A percentile compares a stretch with the other conserved stretches of the same genome.
These are phyloP conservation scores for Neoaliturus tenellus DNA, from an alignment of 2,888 invertebrate genomes.

Conservation along the genomic window DNA sequence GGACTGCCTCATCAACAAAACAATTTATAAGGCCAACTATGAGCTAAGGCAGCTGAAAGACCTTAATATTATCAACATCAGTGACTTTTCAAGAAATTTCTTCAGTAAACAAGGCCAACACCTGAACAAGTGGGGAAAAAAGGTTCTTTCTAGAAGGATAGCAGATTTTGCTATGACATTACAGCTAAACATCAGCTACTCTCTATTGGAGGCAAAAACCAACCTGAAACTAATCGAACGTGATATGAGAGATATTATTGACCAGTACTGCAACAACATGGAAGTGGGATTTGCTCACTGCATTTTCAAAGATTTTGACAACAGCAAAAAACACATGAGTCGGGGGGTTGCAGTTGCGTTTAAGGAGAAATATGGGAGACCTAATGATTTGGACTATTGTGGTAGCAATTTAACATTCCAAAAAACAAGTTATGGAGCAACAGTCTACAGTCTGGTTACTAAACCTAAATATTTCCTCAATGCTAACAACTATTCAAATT, in stretches of 20 bases:
- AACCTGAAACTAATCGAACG: neutral
- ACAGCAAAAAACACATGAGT: neutral
- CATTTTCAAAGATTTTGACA: neutral
- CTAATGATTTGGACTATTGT: neutral
- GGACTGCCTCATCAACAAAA: neutral
- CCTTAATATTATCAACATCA: neutral
- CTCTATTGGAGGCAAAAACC: neutral
- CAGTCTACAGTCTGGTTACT: conserved; percentile 6
- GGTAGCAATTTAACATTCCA: neutral
- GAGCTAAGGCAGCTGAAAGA: neutral
- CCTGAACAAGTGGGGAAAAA: neutral
- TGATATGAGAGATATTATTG: neutral
- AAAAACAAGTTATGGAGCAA: neutral
- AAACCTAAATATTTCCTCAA: conserved; percentile 17
- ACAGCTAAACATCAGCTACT: neutral
- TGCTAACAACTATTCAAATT: neutral
- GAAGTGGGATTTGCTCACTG: neutral
- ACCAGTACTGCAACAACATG: neutral
- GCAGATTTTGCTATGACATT: neutral
- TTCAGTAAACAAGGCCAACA: neutral
- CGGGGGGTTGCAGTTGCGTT: neutral
- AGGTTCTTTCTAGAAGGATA: neutral
- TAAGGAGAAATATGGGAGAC: neutral
- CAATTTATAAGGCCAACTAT: neutral
- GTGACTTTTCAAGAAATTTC: neutral